Evolutionary conservation across 2,888 invertebrate species (phyloP), one percentile per base, ranked within the genome.

Genomic region (Smittia sp.): DNA sequence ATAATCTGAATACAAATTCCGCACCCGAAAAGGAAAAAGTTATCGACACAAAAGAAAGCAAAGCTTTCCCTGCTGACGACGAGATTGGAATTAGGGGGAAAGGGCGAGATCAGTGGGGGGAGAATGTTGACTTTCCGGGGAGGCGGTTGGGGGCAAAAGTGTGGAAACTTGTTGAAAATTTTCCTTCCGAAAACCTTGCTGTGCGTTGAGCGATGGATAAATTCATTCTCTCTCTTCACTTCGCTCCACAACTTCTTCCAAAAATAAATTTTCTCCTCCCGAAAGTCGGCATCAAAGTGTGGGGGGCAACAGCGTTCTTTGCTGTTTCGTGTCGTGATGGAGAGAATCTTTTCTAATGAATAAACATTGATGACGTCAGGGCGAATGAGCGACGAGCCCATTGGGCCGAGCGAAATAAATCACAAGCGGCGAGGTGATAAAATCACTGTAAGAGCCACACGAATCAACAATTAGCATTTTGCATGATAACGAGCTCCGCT

Each of bases 381-480:
- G 39, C 39, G 13, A 39, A 46, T 15, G 46, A 46, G 11, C 58
- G 58, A 22, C 58, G 58, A 58, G 58, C 58, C 58, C 58, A 58
- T 46, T 58, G 58, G 22, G 22, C 3, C 11, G 46, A 58, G 13
- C 22, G 22, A 58, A 20, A 58, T 58, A 58, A 58, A 58, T 58
- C 58, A 58, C 58, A 22, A 58, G 58, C 18, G 22, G 46, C 58
- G 13, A 22, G 58, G 58, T 13, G 58, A 58, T 58, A 58, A 58
- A 58, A 58, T 58, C 58, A 58, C 20, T 58, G 58, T 58, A 58
- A 58, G 7, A 46, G 58, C 58, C 58, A 20, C 58, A 22, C 58
- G 58, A 58, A 58, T 58, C 58, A 58, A 58, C 58, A 58, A 58
- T 58, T 58, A 58, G 58, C 58, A 58, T 58, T 58, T 58, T 58